Conservation (phyloP, 2,113 vertebrate species). For the Merops nubicus region DNA sequence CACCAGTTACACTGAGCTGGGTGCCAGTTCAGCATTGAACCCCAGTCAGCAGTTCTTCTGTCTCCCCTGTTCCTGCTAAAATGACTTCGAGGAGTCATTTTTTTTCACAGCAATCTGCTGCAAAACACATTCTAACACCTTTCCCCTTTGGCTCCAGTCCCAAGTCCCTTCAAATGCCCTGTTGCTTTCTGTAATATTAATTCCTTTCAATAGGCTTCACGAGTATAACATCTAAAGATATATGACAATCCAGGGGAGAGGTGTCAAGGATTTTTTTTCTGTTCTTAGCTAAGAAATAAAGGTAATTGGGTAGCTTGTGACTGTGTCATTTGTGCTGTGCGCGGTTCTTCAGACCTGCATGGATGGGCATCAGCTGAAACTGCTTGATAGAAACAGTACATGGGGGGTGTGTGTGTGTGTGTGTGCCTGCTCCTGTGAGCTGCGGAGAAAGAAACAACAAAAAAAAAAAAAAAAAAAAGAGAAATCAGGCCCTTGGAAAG, state of each 20-base stretch:
- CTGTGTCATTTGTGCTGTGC: background rate
- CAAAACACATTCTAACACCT: constrained; percentile 32
- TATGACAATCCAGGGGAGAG: background rate
- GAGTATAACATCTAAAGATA: background rate
- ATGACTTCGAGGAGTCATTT: background rate
- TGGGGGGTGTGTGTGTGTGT: background rate
- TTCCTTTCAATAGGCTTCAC: background rate
- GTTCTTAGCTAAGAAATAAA: background rate
- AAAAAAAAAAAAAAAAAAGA: background rate
- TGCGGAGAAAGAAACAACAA: background rate
- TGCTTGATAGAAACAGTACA: background rate
- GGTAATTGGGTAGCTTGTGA: background rate
- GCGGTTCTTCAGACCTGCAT: background rate
- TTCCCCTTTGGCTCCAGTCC: constrained; percentile 17
- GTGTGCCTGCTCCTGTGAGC: accelerated
- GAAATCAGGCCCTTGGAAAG: background rate
- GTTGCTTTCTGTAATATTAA: background rate
- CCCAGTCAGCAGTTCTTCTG: background rate
- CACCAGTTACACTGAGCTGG: background rate
- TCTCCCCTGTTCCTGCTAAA: background rate
- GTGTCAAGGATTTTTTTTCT: background rate
- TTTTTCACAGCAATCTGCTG: constrained; percentile 15
- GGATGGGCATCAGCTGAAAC: background rate
- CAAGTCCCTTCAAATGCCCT: background rate
- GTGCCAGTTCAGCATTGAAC: background rate